These are phyloP conservation scores for Eurystomus glaucurus DNA, from an alignment of 2,797 vertebrate genomes.

Conservation along the genomic window DNA sequence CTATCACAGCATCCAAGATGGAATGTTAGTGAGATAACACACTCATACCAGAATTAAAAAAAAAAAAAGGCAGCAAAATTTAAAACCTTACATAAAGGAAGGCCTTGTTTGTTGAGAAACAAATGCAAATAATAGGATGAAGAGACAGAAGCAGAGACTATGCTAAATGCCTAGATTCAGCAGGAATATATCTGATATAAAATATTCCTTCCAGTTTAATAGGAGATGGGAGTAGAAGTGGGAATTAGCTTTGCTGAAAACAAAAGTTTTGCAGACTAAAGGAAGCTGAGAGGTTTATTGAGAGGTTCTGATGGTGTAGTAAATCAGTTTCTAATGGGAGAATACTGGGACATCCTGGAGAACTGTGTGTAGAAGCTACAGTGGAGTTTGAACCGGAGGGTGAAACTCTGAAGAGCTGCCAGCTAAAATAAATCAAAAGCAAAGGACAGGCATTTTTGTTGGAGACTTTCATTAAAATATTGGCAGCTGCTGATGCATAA, in stretches of 20 bases:
- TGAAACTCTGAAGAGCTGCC: slow-evolving; percentile 35
- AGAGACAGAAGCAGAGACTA: background rate
- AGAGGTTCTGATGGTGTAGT: background rate
- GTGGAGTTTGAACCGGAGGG: slow-evolving; percentile 18
- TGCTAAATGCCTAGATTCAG: background rate
- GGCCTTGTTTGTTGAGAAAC: background rate
- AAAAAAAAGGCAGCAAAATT: background rate
- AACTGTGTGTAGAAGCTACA: background rate
- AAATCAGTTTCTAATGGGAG: slow-evolving; percentile 30
- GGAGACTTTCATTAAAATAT: slow-evolving; percentile 72
- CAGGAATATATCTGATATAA: background rate
- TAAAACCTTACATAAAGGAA: background rate
- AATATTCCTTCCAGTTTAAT: slow-evolving; percentile 33
- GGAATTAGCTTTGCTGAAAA: slow-evolving; percentile 22
- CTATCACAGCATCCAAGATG: background rate
- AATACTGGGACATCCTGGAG: slow-evolving; percentile 17
- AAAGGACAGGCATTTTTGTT: slow-evolving; percentile 55
- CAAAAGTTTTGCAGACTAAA: background rate
- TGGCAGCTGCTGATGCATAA: slow-evolving; percentile 73
- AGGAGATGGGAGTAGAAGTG: background rate
- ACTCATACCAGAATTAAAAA: background rate
- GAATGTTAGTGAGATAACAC: background rate
- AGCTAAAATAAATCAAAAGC: slow-evolving; percentile 61
- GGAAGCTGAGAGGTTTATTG: slow-evolving; percentile 3
- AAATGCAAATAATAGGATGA: background rate